Base-by-base conservation (phyloP, 2,888 invertebrate species). In the Campoletis raptor region DNA sequence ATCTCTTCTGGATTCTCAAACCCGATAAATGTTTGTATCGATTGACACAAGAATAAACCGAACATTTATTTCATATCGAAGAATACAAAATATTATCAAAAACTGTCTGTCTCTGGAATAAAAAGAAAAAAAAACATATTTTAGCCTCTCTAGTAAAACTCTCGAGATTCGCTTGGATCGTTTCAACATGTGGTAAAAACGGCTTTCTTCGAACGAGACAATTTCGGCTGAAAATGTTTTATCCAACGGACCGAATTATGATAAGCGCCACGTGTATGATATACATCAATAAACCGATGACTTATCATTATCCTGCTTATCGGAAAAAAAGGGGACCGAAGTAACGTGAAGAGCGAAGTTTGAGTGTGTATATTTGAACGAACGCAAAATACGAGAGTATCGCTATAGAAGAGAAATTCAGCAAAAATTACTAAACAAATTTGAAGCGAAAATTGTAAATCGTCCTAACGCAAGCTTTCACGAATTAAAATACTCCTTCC, bases 231-330 rank as follows among this genome's bases (percentile, higher is more conserved):
- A 52, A 64, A 61, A 30, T 30, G 66, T 67, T 78, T 78, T 78
- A 78, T 66, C 37, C 57, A 21, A n/a, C 37, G 24, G 18, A 64
- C 52, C 45, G 52, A 77, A 83, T 77, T 76, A 77, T 70, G 77
- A 77, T 77, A 77, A 77, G 61, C 54, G 69, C 40, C 36, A 21
- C 37, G 77, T 21, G 48, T 66, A 36, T 37, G 48, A 66, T 52
- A 48, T 52, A 48, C 37, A 66, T 45, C 40, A 8, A 6, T 45
- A 77, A 48, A 30, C 66, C 66, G 66, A 64, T 61, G n/a, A 61
- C 18, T 66, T 36, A 66, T 37, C 37, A 24, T 64, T 78, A 30
- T 76, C 64, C 45, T 57, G 24, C 24, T 12, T 64, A 52, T 52
- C n/a, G 61, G 70, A 45, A 69, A 77, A 77, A 79, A 67, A 69